These are phyloP conservation scores for Diadegma fenestrale DNA, from an alignment of 2,888 invertebrate species.

Conservation along the genomic window DNA sequence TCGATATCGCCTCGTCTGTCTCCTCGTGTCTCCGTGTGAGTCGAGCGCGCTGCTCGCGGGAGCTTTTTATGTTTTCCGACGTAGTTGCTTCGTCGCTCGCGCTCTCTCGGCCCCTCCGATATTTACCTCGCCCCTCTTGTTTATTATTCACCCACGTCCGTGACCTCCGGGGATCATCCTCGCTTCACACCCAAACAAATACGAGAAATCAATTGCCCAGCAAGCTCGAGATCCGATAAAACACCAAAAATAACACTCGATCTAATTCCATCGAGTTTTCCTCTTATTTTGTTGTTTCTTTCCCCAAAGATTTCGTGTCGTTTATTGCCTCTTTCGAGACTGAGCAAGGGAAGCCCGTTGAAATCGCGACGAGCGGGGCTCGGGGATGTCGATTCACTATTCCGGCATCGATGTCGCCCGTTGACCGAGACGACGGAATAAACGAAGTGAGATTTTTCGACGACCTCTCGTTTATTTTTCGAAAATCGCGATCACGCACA, in stretches of 20 bases:
- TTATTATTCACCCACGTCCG: background rate
- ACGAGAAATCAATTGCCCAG: background rate
- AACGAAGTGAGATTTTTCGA: background rate
- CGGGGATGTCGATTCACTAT: slow-evolving; percentile 25
- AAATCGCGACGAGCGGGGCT: slow-evolving; percentile 11
- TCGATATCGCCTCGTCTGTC: slow-evolving; percentile 67
- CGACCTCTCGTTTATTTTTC: background rate
- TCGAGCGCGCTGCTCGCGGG: background rate
- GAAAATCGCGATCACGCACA: background rate
- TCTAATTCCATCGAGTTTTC: slow-evolving; percentile 1
- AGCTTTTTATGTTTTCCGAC: slow-evolving; percentile 29
- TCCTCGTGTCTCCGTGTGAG: background rate
- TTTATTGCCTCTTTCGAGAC: background rate
- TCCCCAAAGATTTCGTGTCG: background rate
- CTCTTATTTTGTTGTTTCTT: slow-evolving; percentile 26
- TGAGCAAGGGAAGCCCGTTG: background rate
- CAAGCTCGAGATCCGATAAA: background rate
- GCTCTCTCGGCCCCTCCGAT: background rate
- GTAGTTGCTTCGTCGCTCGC: slow-evolving; percentile 5
- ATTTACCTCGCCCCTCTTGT: slow-evolving; percentile 13
- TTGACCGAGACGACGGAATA: background rate
- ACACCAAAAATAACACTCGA: background rate
- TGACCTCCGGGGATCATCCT: slow-evolving; percentile 13
- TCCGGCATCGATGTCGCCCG: slow-evolving; percentile 79
- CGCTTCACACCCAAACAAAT: background rate